These are phyloP conservation scores for Melanocharis versteri DNA, from an alignment of 2,113 vertebrate species.

Conservation along the genomic window DNA sequence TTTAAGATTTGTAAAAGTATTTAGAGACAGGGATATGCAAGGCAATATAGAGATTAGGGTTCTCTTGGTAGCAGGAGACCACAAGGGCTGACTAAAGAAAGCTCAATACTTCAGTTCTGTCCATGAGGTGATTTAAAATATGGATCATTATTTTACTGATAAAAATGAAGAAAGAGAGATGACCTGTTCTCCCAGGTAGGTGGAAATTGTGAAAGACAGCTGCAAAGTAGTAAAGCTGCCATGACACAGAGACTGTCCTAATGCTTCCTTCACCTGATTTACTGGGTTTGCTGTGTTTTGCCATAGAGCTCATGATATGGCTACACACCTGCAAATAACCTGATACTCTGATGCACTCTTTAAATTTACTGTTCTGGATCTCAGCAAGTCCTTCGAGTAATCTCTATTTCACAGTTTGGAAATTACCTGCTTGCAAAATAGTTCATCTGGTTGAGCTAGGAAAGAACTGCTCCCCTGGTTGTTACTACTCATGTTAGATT, in stretches of 20 bases:
- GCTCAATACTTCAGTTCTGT: background rate
- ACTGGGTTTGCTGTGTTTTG: background rate
- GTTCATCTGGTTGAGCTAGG: background rate
- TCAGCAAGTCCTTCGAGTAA: background rate
- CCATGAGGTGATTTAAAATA: background rate
- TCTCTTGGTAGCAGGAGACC: background rate
- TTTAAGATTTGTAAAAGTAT: background rate
- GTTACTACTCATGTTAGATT: background rate
- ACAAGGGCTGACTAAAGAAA: background rate
- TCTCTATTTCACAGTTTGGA: background rate
- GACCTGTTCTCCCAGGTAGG: background rate
- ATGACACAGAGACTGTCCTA: background rate
- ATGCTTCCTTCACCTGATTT: background rate
- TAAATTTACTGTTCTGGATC: background rate
- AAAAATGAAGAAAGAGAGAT: background rate
- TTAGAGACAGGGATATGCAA: background rate
- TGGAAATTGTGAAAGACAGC: background rate
- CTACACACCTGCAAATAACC: background rate
- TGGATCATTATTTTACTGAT: background rate
- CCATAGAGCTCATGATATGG: too few species aligned
- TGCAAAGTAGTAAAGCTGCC: background rate
- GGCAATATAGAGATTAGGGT: background rate
- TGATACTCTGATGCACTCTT: accelerated
- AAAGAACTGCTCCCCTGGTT: background rate
- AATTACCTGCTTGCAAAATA: background rate